Base-by-base conservation (phyloP, 1,140 invertebrate genomes). In the Drosophila insularis region DNA sequence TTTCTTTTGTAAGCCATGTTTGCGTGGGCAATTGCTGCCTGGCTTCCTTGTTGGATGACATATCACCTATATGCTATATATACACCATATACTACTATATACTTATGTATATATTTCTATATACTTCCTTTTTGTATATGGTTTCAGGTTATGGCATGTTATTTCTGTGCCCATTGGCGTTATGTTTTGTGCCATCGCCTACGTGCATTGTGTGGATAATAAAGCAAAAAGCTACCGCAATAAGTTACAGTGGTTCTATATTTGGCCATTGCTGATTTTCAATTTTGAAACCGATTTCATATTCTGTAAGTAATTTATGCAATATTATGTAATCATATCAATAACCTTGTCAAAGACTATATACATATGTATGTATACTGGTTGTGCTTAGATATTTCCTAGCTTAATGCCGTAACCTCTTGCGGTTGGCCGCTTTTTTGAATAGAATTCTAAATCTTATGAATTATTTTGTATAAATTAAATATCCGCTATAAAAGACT, bases 131-230 rank as follows among this genome's bases (percentile, higher is more conserved):
- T 35, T 65, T 77, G 59, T 31, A 72, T 53, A 63, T 23, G 43
- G 74, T 80, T 56, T 61, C 21, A 71, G 73, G 32, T 73, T 82
- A 69, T 72, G 63, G 19, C 43, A 21, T 50, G 43, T 50, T 50
- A 50, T 50, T 80, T 80, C 77, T 66, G 70, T 63, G 56, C 68
- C 69, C 81, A 61, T 43, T 64, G 55, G 60, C 66, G 46, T 68
- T 62, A 74, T 35, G 55, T 32, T 10, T 35, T 27, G n/a, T 71
- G 62, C 50, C 53, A 17, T 74, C 72, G 74, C 67, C 82, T 76
- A 86, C 82, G 82, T 86, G 82, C 82, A 87, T 86, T 87, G 82
- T 87, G 61, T 86, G 79, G 74, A 65, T 87, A 86, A 86, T 87
- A 86, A 86, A 86, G 75, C 66, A 65, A 56, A 68, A 40, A 54